Evolutionary conservation across 2,888 invertebrate species (phyloP).

Genomic region (Rhingia campestris): DNA sequence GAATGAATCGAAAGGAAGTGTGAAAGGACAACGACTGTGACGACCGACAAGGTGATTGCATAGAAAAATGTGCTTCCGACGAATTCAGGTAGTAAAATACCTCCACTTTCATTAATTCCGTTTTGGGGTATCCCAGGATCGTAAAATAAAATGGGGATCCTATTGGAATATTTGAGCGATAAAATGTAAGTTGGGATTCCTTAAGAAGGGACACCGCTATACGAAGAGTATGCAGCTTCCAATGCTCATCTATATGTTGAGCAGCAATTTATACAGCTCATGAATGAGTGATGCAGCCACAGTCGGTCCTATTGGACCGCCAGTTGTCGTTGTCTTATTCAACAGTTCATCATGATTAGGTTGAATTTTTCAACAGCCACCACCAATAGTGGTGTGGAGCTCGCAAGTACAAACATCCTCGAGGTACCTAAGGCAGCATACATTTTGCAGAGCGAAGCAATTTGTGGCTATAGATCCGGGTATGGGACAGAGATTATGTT

Average conservation of each 20-base stretch:
- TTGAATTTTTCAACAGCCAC: constrained; percentile 40
- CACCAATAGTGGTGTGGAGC: constrained; percentile 20
- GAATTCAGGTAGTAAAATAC: constrained; percentile 68
- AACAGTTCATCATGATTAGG: constrained; percentile 68
- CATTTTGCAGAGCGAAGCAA: constrained; percentile 42
- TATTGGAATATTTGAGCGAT: constrained; percentile 38
- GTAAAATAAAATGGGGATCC: constrained; percentile 54
- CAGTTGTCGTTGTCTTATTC: constrained; percentile 62
- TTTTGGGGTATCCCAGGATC: constrained; percentile 54
- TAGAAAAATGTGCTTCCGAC: constrained; percentile 30
- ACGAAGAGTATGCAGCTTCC: background rate
- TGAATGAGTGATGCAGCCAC: constrained; percentile 57
- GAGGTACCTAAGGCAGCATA: constrained; percentile 25
- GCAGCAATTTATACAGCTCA: constrained; percentile 66
- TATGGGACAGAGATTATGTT: constrained; percentile 36
- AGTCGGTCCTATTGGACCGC: constrained; percentile 30
- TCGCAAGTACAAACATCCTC: constrained; percentile 48
- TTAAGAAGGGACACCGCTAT: background rate
- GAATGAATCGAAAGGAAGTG: background rate
- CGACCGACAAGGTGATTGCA: background rate
- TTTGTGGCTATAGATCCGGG: constrained; percentile 29
- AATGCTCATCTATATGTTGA: background rate
- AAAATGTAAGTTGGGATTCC: constrained; percentile 29
- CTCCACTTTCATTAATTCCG: constrained; percentile 67
- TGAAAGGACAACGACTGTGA: constrained; percentile 3